Evolutionary conservation across 2,113 vertebrate species (phyloP), one percentile per base, ranked within the genome.

Genomic region (Gymnobelideus leadbeateri): DNA sequence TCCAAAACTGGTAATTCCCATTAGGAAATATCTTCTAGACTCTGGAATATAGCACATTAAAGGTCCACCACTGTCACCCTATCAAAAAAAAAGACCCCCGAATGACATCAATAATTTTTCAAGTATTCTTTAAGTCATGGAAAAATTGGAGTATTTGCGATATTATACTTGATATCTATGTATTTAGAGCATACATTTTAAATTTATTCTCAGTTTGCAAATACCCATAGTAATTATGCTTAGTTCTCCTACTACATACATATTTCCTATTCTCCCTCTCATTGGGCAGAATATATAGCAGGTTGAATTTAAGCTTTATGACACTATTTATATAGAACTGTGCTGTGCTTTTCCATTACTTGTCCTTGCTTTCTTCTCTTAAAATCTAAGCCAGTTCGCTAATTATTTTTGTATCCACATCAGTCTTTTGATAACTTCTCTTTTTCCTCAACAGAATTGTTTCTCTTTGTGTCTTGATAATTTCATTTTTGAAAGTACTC

Each of bases 31-130:
- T 0, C 0, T 91, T 31, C 47, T 12, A 51, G 84, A 57, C 0
- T 51, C 5, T 0, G 95, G 90, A 47, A 96, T 46, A 9, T 96
- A 93, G 68, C 98, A 98, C 0, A 95, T 77, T 43, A 98, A 1
- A 0, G 98, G 98, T 10, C 98, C 98, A 0, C 98, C 98, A 2
- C 98, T 98, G 97, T 98, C 98, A 0, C 98, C 98, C 98, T 98
- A 0, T 1, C 91, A 49, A 57, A 91, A 7, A 93, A 90, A 52
- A 0, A 28, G 84, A 0, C 53, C 51, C 97, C 97, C 50, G 95
- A 93, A 92, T 91, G 91, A 9, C 14, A 14, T 92, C 68, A 95
- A 91, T 97, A 94, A 94, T 68, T 96, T 43, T 84, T 96, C 52
- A 92, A 89, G 21, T 51, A 91, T 43, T 94, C 47, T 61, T 96